Conservation (phyloP, 2,888 invertebrate species). For the Conops quadrifasciatus region DNA sequence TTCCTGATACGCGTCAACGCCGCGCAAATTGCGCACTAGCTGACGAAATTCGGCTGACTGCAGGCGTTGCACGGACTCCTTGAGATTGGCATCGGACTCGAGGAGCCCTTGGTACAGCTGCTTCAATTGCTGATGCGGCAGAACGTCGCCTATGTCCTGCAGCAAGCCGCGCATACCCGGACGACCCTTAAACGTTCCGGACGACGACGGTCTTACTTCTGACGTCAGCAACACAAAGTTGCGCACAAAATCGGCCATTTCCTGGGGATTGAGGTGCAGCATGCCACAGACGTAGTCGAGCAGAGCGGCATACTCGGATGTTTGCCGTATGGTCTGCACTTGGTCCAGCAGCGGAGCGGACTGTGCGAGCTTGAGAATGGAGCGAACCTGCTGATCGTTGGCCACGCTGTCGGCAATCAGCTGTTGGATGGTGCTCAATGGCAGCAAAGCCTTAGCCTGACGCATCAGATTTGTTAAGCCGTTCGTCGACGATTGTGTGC, state of each 20-base stretch:
- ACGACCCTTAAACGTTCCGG: constrained; percentile 41
- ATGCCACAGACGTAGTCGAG: constrained; percentile 48
- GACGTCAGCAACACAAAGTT: constrained; percentile 41
- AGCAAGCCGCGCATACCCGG: constrained; percentile 51
- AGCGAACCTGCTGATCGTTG: constrained; percentile 49
- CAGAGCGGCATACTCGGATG: constrained; percentile 45
- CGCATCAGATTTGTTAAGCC: constrained; percentile 43
- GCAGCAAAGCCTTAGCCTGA: constrained; percentile 48
- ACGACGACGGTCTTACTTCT: constrained; percentile 13
- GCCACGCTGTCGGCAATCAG: constrained; percentile 46
- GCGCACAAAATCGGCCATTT: constrained; percentile 42
- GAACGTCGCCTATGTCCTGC: constrained; percentile 46
- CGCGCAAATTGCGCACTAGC: constrained; percentile 43
- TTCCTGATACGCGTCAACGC: constrained; percentile 43
- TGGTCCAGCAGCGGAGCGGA: constrained; percentile 43
- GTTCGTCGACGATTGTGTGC: constrained; percentile 34
- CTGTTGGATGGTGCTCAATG: constrained; percentile 46
- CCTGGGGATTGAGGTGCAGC: constrained; percentile 49
- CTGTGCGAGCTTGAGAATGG: constrained; percentile 43
- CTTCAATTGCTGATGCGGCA: constrained; percentile 47
- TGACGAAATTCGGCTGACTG: constrained; percentile 51
- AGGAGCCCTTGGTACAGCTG: constrained; percentile 46
- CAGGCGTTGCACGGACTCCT: constrained; percentile 45
- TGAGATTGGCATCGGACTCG: constrained; percentile 47
- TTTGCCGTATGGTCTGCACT: constrained; percentile 38